A percentile compares a stretch with the other conserved stretches of the same genome.
These are phyloP conservation scores for Protobothrops mucrosquamatus DNA, from an alignment of 2,113 vertebrate genomes.

Conservation along the genomic window DNA sequence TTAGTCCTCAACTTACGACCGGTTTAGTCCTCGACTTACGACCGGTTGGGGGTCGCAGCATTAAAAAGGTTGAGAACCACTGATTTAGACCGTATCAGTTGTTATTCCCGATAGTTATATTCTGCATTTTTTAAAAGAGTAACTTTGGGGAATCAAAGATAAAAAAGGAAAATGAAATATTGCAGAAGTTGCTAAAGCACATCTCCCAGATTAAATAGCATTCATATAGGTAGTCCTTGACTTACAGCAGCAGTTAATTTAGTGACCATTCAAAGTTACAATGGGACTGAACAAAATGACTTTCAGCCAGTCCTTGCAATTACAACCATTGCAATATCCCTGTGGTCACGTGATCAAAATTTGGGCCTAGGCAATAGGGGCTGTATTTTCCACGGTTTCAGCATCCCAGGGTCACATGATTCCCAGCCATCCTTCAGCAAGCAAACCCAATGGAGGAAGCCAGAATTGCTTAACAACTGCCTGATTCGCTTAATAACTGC, in stretches of 20 bases:
- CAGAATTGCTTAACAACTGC: too few relatives aligned
- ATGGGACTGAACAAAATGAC: not conserved
- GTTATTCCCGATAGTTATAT: not conserved
- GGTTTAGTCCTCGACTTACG: too few relatives aligned
- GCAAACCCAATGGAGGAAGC: too few relatives aligned
- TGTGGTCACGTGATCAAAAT: not conserved
- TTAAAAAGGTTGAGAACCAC: too few relatives aligned
- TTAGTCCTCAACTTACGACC: too few relatives aligned
- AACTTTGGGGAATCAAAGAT: not conserved
- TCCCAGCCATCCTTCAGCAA: too few relatives aligned
- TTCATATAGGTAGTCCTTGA: not conserved
- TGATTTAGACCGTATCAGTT: not conserved
- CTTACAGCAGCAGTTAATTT: not conserved
- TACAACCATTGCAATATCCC: not conserved
- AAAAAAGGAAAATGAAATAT: not conserved
- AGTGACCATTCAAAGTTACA: not conserved
- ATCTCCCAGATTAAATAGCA: not conserved
- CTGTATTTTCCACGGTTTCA: not conserved
- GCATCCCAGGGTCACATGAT: too few relatives aligned
- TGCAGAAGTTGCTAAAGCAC: not conserved
- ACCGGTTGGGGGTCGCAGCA: too few relatives aligned
- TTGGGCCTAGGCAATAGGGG: too few relatives aligned
- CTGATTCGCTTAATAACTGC: too few relatives aligned
- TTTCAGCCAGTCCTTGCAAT: not conserved
- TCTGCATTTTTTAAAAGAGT: not conserved